Base-by-base conservation (phyloP, 1,140 invertebrate genomes). In the Eurosta solidaginis region DNA sequence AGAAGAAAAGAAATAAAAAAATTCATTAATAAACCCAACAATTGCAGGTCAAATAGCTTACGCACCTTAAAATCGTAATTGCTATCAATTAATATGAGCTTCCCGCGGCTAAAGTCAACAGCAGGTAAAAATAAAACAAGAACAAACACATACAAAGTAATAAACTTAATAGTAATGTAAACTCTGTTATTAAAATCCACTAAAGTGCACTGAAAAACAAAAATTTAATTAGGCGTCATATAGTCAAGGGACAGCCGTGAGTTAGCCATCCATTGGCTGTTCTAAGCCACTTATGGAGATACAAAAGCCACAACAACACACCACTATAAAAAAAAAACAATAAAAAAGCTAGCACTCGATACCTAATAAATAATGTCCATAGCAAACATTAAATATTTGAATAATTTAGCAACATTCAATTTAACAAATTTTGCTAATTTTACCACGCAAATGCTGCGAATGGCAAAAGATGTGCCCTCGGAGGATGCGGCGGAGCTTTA, bases 361-460 rank as follows among this genome's bases (percentile, higher is more conserved):
- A n/a, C n/a, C n/a, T n/a, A n/a, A n/a, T n/a, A n/a, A n/a, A n/a
- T n/a, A 33, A 63, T 63, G 54, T 63, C 54, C 54, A 33, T 17
- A 14, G 3, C 54, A 33, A 17, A 63, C 36, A 4, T 63, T 14
- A 29, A 63, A n/a, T 6, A 6, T 1, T n/a, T 63, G 17, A 29
- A 63, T 36, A 29, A 63, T 63, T 25, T 25, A 20, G 12, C 54
- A 29, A 17, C 36, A 14, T 33, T 68, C n/a, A 20, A 42, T 40
- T 33, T 68, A 17, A 17, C n/a, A 68, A 40, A 68, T 68, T 40
- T 68, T 40, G 33, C 33, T 33, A 68, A 68, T 68, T 68, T 68
- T 17, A 20, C 59, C n/a, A 40, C 59, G 17, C 33, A 68, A 68
- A 68, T 40, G 59, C 20, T 20, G 27, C 17, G 17, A 10, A 33